These are phyloP conservation scores for Holacanthella duospinosa DNA, from an alignment of 2,888 invertebrate species.

Conservation along the genomic window DNA sequence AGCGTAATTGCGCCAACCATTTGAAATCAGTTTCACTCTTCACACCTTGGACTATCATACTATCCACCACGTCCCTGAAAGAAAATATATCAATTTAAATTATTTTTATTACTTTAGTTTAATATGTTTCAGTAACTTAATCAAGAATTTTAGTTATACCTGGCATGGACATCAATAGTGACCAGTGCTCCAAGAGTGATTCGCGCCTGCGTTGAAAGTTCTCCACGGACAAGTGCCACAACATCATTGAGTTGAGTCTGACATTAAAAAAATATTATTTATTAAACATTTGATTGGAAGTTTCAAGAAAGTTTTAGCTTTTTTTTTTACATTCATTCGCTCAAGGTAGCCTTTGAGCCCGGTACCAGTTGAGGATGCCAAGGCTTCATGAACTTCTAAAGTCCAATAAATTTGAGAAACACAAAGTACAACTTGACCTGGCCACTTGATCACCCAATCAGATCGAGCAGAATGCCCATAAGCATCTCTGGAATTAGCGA, in stretches of 20 bases:
- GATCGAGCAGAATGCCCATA: slow-evolving; percentile 52
- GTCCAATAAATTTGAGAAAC: slow-evolving; percentile 79
- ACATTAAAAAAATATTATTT: slow-evolving; percentile 20
- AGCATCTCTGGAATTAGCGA: slow-evolving; percentile 54
- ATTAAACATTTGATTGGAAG: too few species aligned
- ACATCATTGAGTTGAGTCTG: slow-evolving; percentile 58
- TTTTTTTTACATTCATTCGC: slow-evolving; percentile 43
- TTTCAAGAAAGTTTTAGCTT: too few species aligned
- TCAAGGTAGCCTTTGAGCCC: slow-evolving; percentile 51
- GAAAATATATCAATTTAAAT: background rate
- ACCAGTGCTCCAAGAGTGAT: slow-evolving; percentile 72
- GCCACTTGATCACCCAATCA: slow-evolving; percentile 81
- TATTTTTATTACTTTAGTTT: background rate
- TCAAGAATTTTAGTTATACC: slow-evolving; percentile 39
- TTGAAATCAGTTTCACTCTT: slow-evolving; percentile 65
- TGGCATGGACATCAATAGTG: slow-evolving; percentile 73
- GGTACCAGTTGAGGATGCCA: slow-evolving; percentile 47
- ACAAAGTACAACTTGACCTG: slow-evolving; percentile 80
- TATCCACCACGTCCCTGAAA: slow-evolving; percentile 9
- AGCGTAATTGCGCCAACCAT: slow-evolving; percentile 64
- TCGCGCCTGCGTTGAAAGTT: slow-evolving; percentile 57
- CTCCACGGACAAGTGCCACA: slow-evolving; percentile 61
- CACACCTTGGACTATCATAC: slow-evolving; percentile 43
- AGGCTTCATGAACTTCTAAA: slow-evolving; percentile 58
- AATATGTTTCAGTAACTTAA: too few species aligned